Conservation (phyloP, 2,113 vertebrate species). For the Brienomyrus longianalis region DNA sequence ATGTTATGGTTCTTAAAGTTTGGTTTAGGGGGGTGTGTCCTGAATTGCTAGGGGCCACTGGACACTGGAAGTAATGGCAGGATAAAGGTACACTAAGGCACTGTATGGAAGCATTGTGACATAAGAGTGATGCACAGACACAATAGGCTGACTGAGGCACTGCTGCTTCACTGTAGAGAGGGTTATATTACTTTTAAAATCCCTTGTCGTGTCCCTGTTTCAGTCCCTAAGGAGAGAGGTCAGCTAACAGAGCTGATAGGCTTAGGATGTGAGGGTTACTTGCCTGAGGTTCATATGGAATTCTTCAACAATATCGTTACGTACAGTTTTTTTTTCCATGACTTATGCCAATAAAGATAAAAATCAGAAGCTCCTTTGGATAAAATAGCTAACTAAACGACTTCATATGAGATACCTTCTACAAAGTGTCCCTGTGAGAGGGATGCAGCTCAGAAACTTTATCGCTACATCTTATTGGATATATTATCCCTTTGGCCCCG, state of each 20-base stretch:
- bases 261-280: neutral
- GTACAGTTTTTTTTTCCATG: neutral
- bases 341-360: neutral
- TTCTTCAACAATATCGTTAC: neutral
- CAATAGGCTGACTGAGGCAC: neutral
- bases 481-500: neutral
- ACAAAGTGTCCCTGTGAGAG: neutral
- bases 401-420: neutral
- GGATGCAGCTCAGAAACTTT: neutral
- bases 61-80: neutral
- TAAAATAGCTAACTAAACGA: neutral
- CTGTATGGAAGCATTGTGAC: neutral
- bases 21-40: neutral
- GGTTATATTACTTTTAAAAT: neutral
- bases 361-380: neutral
- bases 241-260: neutral
- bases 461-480: neutral
- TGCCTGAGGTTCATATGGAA: neutral
- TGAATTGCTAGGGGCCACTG: neutral
- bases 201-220: neutral
- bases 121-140: neutral
- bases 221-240: neutral
- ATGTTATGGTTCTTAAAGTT: neutral
- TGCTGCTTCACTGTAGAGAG: neutral
- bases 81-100: neutral